Evolutionary conservation across 2,113 vertebrate species (phyloP).

Genomic region (Megaleporinus macrocephalus): DNA sequence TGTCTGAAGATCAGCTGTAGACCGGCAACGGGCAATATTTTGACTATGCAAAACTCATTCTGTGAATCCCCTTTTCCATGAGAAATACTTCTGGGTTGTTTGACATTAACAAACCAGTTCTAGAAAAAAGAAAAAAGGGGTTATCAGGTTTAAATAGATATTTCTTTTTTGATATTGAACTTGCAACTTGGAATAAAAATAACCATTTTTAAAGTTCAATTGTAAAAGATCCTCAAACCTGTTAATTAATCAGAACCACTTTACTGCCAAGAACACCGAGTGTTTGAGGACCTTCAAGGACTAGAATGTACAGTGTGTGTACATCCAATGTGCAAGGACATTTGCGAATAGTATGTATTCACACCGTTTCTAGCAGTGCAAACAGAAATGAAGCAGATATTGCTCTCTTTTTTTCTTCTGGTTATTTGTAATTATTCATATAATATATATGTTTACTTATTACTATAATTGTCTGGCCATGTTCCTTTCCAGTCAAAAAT

Average conservation of each 20-base stretch:
- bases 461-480: too few species aligned
- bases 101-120: not conserved
- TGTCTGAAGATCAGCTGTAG: constrained; percentile 15
- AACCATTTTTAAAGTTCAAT: not conserved
- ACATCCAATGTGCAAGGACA: not conserved
- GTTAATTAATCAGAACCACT: not conserved
- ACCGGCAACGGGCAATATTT: not conserved
- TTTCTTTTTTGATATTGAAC: not conserved
- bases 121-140: not conserved
- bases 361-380: not conserved
- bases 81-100: not conserved
- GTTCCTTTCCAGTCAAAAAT: too few species aligned
- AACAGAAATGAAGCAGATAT: too few species aligned
- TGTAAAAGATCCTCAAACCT: not conserved
- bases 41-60: not conserved
- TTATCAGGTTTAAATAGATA: not conserved
- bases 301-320: not conserved
- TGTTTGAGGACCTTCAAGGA: not conserved
- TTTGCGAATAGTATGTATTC: not conserved
- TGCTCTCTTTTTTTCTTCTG: too few species aligned
- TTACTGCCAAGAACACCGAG: not conserved
- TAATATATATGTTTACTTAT: too few species aligned
- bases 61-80: not conserved
- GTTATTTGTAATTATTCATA: too few species aligned
- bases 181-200: not conserved